Evolutionary conservation across 1,140 invertebrate species (phyloP).

Genomic region (Rhopalosiphum padi): DNA sequence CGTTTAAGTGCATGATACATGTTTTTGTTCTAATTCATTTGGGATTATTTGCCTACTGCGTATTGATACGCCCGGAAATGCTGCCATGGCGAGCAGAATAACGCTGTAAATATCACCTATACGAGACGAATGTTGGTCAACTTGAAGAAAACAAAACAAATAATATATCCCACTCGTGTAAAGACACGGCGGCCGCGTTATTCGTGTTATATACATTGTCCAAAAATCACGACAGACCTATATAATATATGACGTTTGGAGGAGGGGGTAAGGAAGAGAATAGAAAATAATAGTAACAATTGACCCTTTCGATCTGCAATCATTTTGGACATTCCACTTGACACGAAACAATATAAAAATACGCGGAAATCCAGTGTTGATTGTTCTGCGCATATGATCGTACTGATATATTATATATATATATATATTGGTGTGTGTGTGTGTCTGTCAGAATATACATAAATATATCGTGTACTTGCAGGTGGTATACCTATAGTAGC

Average conservation of each 20-base stretch:
- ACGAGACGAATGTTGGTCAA: neutral
- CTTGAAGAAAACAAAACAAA: constrained; percentile 5
- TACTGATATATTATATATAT: neutral
- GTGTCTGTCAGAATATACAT: neutral
- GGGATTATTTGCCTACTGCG: neutral
- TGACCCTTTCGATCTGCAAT: neutral
- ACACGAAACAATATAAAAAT: neutral
- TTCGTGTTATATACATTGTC: neutral
- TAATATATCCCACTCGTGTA: neutral
- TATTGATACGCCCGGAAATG: constrained; percentile 11
- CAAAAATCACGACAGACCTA: neutral
- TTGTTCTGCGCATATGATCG: neutral
- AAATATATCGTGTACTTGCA: neutral
- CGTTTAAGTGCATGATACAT: constrained; percentile 46
- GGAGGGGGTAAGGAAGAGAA: too few relatives aligned
- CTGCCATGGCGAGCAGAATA: neutral
- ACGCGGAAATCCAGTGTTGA: neutral
- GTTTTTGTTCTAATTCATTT: constrained; percentile 50
- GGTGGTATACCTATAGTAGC: neutral
- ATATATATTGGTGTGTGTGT: neutral
- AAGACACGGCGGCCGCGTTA: neutral
- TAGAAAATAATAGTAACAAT: neutral
- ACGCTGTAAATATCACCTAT: neutral
- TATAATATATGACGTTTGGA: neutral
- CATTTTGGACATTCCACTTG: neutral